Percentiles rank a stretch among this genome's conserved stretches.
These are phyloP conservation scores for Odontamblyopus rebecca DNA, from an alignment of 2,797 vertebrate genomes.

Conservation along the genomic window DNA sequence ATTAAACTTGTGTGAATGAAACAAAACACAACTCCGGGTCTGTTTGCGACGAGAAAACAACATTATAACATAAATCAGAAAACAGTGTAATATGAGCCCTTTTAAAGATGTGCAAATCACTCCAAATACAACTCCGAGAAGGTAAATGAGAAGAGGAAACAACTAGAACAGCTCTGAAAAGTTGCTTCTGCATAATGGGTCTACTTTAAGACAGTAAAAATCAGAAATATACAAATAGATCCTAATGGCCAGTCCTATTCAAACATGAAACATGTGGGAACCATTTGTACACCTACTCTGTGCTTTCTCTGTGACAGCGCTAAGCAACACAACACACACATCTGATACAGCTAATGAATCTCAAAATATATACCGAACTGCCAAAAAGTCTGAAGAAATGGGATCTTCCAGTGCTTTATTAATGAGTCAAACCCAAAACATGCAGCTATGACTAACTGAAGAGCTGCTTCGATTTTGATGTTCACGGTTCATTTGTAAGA, in stretches of 20 bases:
- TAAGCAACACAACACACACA: constrained; percentile 52
- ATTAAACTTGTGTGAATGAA: too few species aligned
- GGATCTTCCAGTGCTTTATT: not conserved
- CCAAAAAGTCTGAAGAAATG: not conserved
- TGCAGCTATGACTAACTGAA: not conserved
- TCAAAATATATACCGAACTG: not conserved
- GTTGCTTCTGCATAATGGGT: too few species aligned
- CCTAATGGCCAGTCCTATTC: constrained; percentile 56
- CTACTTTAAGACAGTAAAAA: too few species aligned
- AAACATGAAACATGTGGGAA: constrained; percentile 66
- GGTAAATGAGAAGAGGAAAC: too few species aligned
- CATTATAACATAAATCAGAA: too few species aligned
- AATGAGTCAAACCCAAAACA: not conserved
- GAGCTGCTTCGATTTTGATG: constrained; percentile 9
- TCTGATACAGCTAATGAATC: constrained; percentile 8
- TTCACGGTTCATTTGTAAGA: not conserved
- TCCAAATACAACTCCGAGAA: too few species aligned
- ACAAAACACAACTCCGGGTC: too few species aligned
- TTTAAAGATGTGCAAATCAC: too few species aligned
- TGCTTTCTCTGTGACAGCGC: constrained; percentile 66
- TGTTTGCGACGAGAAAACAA: too few species aligned
- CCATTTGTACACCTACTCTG: constrained; percentile 57
- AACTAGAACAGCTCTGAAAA: too few species aligned
- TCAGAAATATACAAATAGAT: not conserved
- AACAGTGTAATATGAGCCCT: too few species aligned